Conservation (phyloP, 53 echinoderm and acorn worm genomes). For the Arbacia lixula region DNA sequence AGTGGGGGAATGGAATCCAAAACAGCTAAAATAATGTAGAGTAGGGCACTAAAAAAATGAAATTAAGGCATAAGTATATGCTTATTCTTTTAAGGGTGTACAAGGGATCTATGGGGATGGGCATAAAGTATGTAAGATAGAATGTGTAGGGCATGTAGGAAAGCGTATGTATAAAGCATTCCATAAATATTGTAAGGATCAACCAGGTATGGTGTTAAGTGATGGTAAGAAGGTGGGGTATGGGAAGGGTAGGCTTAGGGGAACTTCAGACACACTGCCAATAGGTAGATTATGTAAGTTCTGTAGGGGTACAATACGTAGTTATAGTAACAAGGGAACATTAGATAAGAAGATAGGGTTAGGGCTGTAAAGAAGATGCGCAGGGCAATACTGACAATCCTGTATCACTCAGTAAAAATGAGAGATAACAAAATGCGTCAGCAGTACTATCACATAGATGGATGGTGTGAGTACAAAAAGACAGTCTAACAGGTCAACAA, state of each 20-base stretch:
- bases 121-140: conserved; percentile 48
- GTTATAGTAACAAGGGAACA: background rate
- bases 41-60: conserved; percentile 35
- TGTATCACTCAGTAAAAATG: conserved; percentile 40
- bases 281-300: background rate
- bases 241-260: conserved; percentile 13
- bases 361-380: conserved; percentile 9
- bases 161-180: conserved; percentile 45
- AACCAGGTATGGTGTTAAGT: conserved; percentile 20
- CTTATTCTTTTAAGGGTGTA: conserved; percentile 33
- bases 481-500: background rate
- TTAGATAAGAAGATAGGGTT: background rate
- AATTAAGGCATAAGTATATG: conserved; percentile 45
- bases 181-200: conserved; percentile 19
- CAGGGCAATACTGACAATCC: background rate
- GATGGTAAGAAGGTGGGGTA: background rate
- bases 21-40: conserved; percentile 51
- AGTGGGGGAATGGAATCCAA: conserved; percentile 32
- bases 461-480: conserved; percentile 58
- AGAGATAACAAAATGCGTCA: conserved; percentile 47
- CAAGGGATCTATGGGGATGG: conserved; percentile 54
- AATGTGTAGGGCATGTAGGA: conserved; percentile 64
- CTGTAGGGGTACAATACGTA: background rate
- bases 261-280: background rate
- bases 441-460: conserved; percentile 47